A percentile compares a stretch with the other conserved stretches of the same genome.
phyloP scores from a whole-genome alignment of 2,888 invertebrate genomes.

The Rhyacophila evoluta region DNA sequence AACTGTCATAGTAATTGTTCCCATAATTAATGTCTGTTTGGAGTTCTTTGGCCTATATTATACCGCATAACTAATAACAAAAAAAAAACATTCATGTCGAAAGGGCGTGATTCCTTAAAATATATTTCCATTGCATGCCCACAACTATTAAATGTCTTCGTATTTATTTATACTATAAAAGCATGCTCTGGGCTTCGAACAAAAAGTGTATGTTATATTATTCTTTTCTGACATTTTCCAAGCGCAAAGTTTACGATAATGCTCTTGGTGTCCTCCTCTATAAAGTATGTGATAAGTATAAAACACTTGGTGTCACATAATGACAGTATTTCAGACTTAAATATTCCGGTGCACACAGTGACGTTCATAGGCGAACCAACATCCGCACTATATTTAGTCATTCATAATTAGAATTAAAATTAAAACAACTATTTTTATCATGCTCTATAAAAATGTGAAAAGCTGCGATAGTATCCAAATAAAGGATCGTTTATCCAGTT shows the following conservation, averaged over 20 bases:
- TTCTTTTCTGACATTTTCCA: conserved; percentile 1
- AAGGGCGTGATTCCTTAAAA: conserved; percentile 39
- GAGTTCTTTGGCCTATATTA: conserved; percentile 6
- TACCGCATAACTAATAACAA: neutral
- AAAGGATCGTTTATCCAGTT: too few relatives aligned
- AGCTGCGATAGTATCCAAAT: too few relatives aligned
- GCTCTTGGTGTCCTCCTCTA: conserved; percentile 38
- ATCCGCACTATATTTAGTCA: too few relatives aligned
- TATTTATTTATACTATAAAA: conserved; percentile 39
- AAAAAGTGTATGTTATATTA: conserved; percentile 12
- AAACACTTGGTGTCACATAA: conserved; percentile 50
- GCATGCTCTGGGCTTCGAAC: conserved; percentile 22
- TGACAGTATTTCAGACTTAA: conserved; percentile 53
- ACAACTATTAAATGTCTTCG: conserved; percentile 30
- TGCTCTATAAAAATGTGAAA: too few relatives aligned
- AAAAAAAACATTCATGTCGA: conserved; percentile 11
- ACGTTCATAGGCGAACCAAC: too few relatives aligned
- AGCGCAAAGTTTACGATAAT: conserved; percentile 48
- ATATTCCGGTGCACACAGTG: conserved; percentile 35
- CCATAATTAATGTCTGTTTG: conserved; percentile 5
- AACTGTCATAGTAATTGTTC: neutral
- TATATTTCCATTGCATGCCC: conserved; percentile 32
- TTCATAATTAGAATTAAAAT: too few relatives aligned
- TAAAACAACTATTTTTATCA: too few relatives aligned
- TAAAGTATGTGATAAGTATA: conserved; percentile 53